Evolutionary conservation across 2,113 vertebrate species (phyloP).

Genomic region (human (Homo sapiens)): GRCh38 chr18:6512501-6513000

Average conservation of each 20-base stretch:
- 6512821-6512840: neutral
- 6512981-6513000: neutral
- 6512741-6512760: neutral
- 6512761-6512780: neutral
- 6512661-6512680: neutral
- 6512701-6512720: accelerated
- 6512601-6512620: no score
- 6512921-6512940: neutral
- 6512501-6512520: no score
- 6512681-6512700: no score
- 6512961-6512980: neutral
- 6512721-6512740: neutral
- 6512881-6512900: neutral
- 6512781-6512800: neutral
- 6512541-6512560: neutral
- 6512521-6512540: no score
- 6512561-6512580: no score
- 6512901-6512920: neutral
- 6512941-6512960: neutral
- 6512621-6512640: neutral
- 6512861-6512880: neutral
- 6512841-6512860: neutral
- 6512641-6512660: neutral
- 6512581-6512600: no score
- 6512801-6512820: neutral